Base-by-base conservation (phyloP, 1,140 invertebrate genomes). In the Caerostris extrusa region DNA sequence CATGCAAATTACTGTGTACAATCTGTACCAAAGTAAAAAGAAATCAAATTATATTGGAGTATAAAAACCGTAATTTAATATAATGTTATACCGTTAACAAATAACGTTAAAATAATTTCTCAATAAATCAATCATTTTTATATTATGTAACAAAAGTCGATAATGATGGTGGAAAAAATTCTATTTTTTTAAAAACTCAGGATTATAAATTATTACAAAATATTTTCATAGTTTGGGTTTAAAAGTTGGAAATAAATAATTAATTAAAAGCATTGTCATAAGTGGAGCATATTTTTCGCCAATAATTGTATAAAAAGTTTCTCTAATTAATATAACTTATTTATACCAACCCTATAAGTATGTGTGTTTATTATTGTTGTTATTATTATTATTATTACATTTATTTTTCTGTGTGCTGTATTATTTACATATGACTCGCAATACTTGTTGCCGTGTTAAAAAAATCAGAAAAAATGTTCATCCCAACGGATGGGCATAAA, bases 241-340 rank as follows among this genome's bases (percentile, higher is more conserved):
- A 60, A 53, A 64, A 87, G n/a, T 34, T 87, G 14, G 34, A 77
- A n/a, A 90, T 19, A 90, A 71, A 71, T 57, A 8, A 14, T 57
- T 71, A 56, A 14, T 88, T 60, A 71, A 14, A 56, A 90, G 8
- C 56, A 57, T 90, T 34, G 34, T 71, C 58, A 60, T 55, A 14
- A 56, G 17, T 71, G 88, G 83, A 93, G 77, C 91, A 93, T 93
- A 87, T 93, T 93, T 93, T 93, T 93, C 91, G 91, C 91, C 91
- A 90, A 56, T 71, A 64, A 61, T 64, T 87, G 85, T 64, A 64
- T 64, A 64, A 87, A 34, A 87, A 87, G 85, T 87, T 64, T 83
- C n/a, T 61, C 85, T 64, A 7, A 83, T 85, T 87, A 50, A 83
- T 56, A 50, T 57, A n/a, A 19, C 50, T 17, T 85, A 85, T 85